These are phyloP conservation scores for Myotis findleyi DNA, from an alignment of 2,797 vertebrate species.

Conservation along the genomic window DNA sequence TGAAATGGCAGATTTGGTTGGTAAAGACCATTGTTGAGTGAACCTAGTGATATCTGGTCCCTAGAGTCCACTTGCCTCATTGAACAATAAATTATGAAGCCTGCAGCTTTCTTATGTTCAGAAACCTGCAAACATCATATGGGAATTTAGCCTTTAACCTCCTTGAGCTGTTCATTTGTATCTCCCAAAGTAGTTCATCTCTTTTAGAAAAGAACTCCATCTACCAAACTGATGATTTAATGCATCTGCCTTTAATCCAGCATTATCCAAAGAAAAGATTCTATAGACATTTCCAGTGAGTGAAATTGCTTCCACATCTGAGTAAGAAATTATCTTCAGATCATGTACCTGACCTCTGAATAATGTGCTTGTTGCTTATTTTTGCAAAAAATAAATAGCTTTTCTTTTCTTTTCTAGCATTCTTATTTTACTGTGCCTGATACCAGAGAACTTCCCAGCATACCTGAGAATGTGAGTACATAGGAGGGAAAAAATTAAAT, in stretches of 20 bases:
- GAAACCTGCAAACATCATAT: background rate
- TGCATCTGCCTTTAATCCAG: constrained; percentile 6
- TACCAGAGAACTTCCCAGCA: constrained; percentile 95
- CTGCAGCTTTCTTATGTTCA: constrained; percentile 22
- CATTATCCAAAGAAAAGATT: constrained; percentile 44
- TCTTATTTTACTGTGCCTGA: constrained; percentile 98
- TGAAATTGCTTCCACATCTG: constrained; percentile 32
- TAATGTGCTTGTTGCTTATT: constrained; percentile 34
- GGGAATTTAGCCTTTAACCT: constrained; percentile 59
- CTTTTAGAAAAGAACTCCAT: constrained; percentile 2
- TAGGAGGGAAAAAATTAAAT: background rate
- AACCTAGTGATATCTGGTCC: constrained; percentile 49
- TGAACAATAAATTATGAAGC: constrained; percentile 59
- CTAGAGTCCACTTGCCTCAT: constrained; percentile 2
- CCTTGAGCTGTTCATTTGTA: constrained; percentile 23
- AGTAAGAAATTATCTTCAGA: constrained; percentile 32
- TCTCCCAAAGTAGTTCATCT: constrained; percentile 46
- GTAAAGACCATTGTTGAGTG: constrained; percentile 19
- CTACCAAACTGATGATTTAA: constrained; percentile 10
- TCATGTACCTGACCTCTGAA: constrained; percentile 28
- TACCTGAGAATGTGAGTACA: constrained; percentile 97
- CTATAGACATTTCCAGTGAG: constrained; percentile 21
- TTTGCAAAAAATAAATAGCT: constrained; percentile 66
- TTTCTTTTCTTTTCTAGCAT: constrained; percentile 90
- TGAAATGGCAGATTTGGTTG: constrained; percentile 40